Conservation (phyloP, 2,888 invertebrate genomes). For the Monoplex corrugatus region DNA sequence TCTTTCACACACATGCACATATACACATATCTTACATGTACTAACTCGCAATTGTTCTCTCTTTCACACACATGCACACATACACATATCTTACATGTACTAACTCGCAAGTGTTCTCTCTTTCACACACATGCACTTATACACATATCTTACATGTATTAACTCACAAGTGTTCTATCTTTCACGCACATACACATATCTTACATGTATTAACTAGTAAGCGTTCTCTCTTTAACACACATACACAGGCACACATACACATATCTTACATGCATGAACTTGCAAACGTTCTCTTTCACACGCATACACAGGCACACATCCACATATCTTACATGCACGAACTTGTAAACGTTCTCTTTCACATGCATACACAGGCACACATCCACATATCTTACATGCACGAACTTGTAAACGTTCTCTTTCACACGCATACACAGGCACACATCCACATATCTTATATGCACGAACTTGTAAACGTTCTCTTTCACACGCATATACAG, state of each 20-base stretch:
- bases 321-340: background rate
- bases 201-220: too few species aligned
- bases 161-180: too few species aligned
- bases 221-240: too few species aligned
- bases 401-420: background rate
- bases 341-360: too few species aligned
- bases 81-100: too few species aligned
- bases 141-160: too few species aligned
- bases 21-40: background rate
- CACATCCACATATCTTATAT: background rate
- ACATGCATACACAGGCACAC: background rate
- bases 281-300: background rate
- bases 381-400: background rate
- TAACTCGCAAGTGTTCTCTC: too few species aligned
- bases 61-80: conserved; percentile 13
- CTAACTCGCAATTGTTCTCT: too few species aligned
- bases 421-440: background rate
- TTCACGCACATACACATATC: background rate
- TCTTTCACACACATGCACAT: background rate
- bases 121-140: background rate
- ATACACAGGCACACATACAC: background rate
- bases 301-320: background rate
- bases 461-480: too few species aligned
- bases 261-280: background rate
- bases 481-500: background rate